Base-by-base conservation (phyloP, 2,888 invertebrate genomes). In the Eupithecia centaureata region DNA sequence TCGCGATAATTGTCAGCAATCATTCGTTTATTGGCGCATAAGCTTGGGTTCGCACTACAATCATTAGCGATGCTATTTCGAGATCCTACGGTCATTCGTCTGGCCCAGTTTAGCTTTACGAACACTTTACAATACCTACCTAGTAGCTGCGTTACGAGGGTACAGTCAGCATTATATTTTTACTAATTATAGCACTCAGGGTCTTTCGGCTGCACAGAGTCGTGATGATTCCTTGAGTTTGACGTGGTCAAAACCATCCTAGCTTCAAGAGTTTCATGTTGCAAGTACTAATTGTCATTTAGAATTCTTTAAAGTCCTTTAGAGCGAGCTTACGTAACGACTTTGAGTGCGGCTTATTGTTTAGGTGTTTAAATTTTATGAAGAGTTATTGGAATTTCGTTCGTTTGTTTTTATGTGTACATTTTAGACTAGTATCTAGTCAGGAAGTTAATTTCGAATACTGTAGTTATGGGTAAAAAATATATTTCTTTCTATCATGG, bases 11-110 rank as follows among this genome's bases (percentile, higher is more conserved):
- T 89, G 89, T 86, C 84, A 79, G 84, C 84, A 86, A 87, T 89
- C 84, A 84, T 88, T 87, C 88, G 85, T 87, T 86, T 86, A 88
- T 84, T 84, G 83, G 82, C 83, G 82, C 82, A 81, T 84, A 86
- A 85, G 83, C 84, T 83, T 80, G 81, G 82, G 84, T 86, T 87
- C 84, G 84, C 84, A 79, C 84, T 79, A 84, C 80, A 78, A 78
- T 85, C 80, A 82, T 83, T 84, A 83, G 80, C 71, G 78, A 72
- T 72, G 82, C 85, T 91, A 91, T 91, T 90, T 89, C 82, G 79
- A 87, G 89, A 84, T 74, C 27, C 76, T 70, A 75, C 60, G 82
- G 79, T 77, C 79, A 79, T 81, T 77, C 79, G 77, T 76, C 72
- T 86, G 89, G 73, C 86, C 88, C 79, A 89, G 80, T 86, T 90